These are phyloP conservation scores for Neosilurus hyrtlii DNA, from an alignment of 2,797 vertebrate species.

Conservation along the genomic window DNA sequence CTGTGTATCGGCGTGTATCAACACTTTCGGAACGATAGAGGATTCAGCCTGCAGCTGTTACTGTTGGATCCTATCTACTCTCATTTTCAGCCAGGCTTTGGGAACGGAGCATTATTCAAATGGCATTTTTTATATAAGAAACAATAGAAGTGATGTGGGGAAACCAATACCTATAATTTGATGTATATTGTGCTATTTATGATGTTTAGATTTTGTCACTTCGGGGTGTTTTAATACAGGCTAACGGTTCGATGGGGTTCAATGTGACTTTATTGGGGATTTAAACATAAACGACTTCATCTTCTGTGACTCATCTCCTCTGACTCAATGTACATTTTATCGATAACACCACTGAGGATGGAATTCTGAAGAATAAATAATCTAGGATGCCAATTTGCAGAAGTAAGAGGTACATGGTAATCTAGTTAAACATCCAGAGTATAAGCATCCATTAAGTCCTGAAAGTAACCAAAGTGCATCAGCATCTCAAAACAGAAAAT, in stretches of 20 bases:
- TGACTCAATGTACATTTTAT: conserved; percentile 23
- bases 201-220: conserved; percentile 10
- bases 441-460: conserved; percentile 30
- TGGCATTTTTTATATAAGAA: not conserved
- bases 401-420: not conserved
- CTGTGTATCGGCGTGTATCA: not conserved
- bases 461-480: not conserved
- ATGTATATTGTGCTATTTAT: conserved; percentile 1
- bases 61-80: conserved; percentile 24
- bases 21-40: conserved; percentile 13
- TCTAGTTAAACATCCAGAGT: conserved; percentile 31
- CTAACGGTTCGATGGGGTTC: not conserved
- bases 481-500: not conserved
- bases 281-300: conserved; percentile 23
- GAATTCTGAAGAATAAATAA: conserved; percentile 3
- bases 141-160: not conserved
- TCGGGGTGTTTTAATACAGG: not conserved
- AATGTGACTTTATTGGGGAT: conserved; percentile 10
- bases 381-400: not conserved
- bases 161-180: conserved; percentile 10
- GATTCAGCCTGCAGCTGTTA: conserved; percentile 33
- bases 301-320: conserved; percentile 35
- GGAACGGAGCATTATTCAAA: conserved; percentile 22
- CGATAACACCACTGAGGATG: conserved; percentile 17
- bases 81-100: conserved; percentile 22